Evolutionary conservation across 2,113 vertebrate species (phyloP).

Genomic region (Aphyosemion australe): DNA sequence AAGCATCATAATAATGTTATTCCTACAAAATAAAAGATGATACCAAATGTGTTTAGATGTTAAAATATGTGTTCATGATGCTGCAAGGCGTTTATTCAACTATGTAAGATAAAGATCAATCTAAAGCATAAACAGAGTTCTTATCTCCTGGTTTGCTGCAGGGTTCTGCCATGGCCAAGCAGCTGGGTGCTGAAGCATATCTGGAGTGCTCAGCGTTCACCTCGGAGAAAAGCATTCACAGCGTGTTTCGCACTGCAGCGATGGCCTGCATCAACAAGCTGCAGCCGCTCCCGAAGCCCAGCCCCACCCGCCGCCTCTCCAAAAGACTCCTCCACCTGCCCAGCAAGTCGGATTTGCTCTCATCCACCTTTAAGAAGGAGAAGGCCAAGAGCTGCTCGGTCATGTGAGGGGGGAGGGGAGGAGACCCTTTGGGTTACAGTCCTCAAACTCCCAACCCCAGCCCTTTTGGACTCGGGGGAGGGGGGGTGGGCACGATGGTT

Average conservation of each 20-base stretch:
- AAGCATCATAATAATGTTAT: too few relatives aligned
- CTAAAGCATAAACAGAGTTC: not conserved
- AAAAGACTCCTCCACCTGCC: slow-evolving; percentile 94
- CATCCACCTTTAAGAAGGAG: slow-evolving; percentile 93
- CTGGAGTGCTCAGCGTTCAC: slow-evolving; percentile 95
- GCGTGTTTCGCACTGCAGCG: slow-evolving; percentile 89
- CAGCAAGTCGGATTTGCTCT: slow-evolving; percentile 91
- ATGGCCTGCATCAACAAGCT: slow-evolving; percentile 88
- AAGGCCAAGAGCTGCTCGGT: slow-evolving; percentile 95
- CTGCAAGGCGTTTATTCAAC: too few relatives aligned
- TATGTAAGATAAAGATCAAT: too few relatives aligned
- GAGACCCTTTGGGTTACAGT: slow-evolving; percentile 51
- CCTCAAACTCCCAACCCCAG: slow-evolving; percentile 60
- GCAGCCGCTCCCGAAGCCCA: slow-evolving; percentile 78
- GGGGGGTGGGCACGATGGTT: slow-evolving; percentile 74
- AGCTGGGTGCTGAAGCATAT: slow-evolving; percentile 91
- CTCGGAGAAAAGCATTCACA: slow-evolving; percentile 95
- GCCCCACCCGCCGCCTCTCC: slow-evolving; percentile 88
- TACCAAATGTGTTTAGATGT: too few relatives aligned
- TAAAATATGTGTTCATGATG: too few relatives aligned
- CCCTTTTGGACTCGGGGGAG: slow-evolving; percentile 76
- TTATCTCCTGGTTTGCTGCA: slow-evolving; percentile 48
- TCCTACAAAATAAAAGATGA: too few relatives aligned
- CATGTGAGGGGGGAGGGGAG: slow-evolving; percentile 86
- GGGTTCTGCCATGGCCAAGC: slow-evolving; percentile 90